phyloP scores from a whole-genome alignment of 2,797 vertebrate genomes.

The Pantherophis vulpinus region DNA sequence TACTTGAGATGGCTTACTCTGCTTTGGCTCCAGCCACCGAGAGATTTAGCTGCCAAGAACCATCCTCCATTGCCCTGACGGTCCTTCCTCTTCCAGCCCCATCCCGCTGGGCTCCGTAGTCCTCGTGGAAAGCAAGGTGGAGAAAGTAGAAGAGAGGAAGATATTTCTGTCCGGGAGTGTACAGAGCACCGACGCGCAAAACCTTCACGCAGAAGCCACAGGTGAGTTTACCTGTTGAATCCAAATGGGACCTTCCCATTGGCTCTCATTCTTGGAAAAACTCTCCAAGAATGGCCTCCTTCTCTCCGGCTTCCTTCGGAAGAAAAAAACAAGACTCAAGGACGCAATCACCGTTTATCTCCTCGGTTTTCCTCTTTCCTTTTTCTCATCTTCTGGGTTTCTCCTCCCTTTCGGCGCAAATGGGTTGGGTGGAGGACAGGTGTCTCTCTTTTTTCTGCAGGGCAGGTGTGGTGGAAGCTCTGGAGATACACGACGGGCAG shows the following conservation, averaged over 20 bases:
- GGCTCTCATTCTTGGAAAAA: background rate
- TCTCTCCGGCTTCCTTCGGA: background rate
- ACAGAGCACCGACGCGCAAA: constrained; percentile 72
- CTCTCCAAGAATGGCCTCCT: background rate
- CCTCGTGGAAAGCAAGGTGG: constrained; percentile 70
- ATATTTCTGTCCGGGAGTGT: constrained; percentile 70
- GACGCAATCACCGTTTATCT: background rate
- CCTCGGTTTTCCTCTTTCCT: background rate
- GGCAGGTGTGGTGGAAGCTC: background rate
- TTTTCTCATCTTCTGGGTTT: background rate
- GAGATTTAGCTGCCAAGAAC: background rate
- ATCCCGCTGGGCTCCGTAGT: constrained; percentile 76
- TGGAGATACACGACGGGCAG: background rate
- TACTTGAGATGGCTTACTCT: background rate
- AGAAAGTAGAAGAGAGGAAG: constrained; percentile 76
- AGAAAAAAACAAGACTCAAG: background rate
- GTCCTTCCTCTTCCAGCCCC: constrained; percentile 64
- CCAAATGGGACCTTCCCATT: background rate
- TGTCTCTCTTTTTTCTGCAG: background rate
- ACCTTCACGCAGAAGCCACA: constrained; percentile 75
- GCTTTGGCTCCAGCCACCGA: background rate
- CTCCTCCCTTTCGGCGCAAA: background rate
- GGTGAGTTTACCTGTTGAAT: constrained; percentile 57
- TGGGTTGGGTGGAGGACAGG: background rate
- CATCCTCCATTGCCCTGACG: background rate